phyloP scores from a whole-genome alignment of 2,113 vertebrate genomes.

The Sinocyclocheilus maitianheensis region DNA sequence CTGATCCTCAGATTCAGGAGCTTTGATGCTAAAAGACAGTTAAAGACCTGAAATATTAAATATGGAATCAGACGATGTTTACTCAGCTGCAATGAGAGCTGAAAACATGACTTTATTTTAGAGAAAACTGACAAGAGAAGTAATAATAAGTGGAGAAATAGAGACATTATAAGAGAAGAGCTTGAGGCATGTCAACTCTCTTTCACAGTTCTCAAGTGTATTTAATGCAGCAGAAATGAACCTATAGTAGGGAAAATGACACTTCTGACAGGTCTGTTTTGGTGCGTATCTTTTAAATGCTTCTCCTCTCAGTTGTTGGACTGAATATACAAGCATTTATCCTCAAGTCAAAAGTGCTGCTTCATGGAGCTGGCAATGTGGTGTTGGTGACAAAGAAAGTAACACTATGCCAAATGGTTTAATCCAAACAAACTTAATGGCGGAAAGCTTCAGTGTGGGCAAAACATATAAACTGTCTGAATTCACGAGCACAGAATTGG shows the following conservation, averaged over 20 bases:
- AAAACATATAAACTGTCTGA: conserved; percentile 11
- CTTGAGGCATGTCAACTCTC: not conserved
- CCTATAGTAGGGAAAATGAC: not conserved
- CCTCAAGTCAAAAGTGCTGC: conserved; percentile 23
- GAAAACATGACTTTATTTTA: not conserved
- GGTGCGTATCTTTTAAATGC: not conserved
- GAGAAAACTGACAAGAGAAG: conserved; percentile 2
- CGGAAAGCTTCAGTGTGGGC: conserved; percentile 15
- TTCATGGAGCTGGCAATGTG: conserved; percentile 10
- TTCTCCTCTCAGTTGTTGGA: not conserved
- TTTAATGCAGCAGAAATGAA: not conserved
- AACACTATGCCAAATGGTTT: conserved; percentile 12
- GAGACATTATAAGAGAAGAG: conserved; percentile 17
- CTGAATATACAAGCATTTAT: conserved; percentile 13
- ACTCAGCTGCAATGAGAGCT: conserved; percentile 9
- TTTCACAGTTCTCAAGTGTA: conserved; percentile 2
- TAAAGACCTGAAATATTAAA: conserved; percentile 10
- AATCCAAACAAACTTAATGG: conserved; percentile 12
- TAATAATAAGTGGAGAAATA: not conserved
- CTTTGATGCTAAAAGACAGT: not conserved
- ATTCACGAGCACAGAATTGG: conserved; percentile 2
- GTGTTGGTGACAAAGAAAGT: conserved; percentile 12
- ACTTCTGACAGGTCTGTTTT: not conserved
- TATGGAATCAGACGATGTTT: conserved; percentile 1
- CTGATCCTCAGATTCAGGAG: conserved; percentile 11